These are phyloP conservation scores for Muscina levida DNA, from an alignment of 2,888 invertebrate species.

Conservation along the genomic window DNA sequence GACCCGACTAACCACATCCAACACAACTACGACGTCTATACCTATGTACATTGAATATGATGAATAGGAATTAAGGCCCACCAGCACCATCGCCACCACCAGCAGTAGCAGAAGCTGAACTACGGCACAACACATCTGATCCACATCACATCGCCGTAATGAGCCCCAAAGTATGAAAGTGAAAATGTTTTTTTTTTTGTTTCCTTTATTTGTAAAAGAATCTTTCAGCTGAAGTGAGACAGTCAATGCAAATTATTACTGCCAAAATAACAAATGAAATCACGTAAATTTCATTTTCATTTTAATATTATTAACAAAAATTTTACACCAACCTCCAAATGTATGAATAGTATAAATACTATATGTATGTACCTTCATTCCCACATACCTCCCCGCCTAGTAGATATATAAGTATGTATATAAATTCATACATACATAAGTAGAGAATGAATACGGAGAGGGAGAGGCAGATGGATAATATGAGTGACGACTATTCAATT, in stretches of 20 bases:
- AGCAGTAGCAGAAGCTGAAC: background rate
- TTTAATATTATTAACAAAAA: slow-evolving; percentile 31
- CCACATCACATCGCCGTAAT: slow-evolving; percentile 12
- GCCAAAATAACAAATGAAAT: slow-evolving; percentile 31
- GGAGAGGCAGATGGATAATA: background rate
- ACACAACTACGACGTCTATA: background rate
- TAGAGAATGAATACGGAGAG: background rate
- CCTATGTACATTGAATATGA: slow-evolving; percentile 1
- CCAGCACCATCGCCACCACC: background rate
- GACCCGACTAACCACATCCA: background rate
- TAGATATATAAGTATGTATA: background rate
- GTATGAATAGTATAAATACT: background rate
- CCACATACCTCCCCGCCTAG: background rate
- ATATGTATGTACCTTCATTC: background rate
- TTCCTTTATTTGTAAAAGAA: background rate
- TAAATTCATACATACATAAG: slow-evolving; percentile 1
- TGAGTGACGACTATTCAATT: slow-evolving; percentile 1
- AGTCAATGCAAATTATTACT: slow-evolving; percentile 35
- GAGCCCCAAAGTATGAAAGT: slow-evolving; percentile 58
- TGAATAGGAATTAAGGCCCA: slow-evolving; percentile 7
- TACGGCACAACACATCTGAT: background rate
- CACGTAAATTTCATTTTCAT: slow-evolving; percentile 43
- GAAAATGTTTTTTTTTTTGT: slow-evolving; percentile 30
- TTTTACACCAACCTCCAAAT: background rate
- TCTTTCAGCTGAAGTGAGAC: too few species aligned